phyloP scores from a whole-genome alignment of 2,797 vertebrate species.

The Loriculus beryllinus region DNA sequence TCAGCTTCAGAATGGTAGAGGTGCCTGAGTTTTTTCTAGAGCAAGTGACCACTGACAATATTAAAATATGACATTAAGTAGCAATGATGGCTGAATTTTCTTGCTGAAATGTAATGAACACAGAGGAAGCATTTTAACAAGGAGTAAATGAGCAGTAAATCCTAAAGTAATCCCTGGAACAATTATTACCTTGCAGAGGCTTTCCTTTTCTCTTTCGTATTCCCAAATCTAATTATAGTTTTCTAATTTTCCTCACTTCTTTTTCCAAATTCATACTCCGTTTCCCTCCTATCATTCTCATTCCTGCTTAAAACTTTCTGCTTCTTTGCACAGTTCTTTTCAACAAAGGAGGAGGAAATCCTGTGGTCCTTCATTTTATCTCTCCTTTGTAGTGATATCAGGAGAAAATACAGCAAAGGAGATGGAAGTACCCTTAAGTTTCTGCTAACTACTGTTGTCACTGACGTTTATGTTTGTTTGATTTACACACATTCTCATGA shows the following conservation, averaged over 20 bases:
- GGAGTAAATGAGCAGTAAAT: not conserved
- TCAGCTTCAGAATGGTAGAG: not conserved
- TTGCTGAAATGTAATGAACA: not conserved
- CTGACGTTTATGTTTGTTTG: not conserved
- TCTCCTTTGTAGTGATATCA: not conserved
- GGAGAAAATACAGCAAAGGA: not conserved
- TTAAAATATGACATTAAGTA: not conserved
- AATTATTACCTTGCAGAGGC: not conserved
- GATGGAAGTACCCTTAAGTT: not conserved
- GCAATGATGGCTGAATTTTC: not conserved
- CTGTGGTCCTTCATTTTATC: not conserved
- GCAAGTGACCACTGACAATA: not conserved
- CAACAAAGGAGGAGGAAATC: not conserved
- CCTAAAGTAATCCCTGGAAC: not conserved
- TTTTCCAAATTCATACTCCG: not conserved
- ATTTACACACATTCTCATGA: conserved; percentile 23
- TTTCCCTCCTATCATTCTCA: not conserved
- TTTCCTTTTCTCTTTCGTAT: not conserved
- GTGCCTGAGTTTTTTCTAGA: not conserved
- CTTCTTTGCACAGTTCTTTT: not conserved
- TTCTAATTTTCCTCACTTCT: not conserved
- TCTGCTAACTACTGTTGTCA: not conserved
- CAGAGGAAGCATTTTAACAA: not conserved
- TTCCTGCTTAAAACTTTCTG: not conserved
- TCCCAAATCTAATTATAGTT: not conserved